Base-by-base conservation (phyloP, 2,797 vertebrate genomes). In the Luscinia luscinia region DNA sequence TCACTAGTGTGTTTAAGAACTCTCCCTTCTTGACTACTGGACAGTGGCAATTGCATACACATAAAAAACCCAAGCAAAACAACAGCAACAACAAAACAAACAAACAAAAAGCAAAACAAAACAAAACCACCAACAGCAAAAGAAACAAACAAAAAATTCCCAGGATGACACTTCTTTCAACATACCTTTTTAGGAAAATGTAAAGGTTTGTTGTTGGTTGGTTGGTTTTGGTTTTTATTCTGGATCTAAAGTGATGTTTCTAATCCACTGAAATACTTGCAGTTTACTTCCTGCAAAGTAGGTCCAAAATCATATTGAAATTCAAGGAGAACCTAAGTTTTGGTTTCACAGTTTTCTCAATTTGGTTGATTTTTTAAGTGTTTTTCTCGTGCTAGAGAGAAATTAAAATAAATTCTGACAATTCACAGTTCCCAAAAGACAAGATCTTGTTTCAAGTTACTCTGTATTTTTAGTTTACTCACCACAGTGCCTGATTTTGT, bases 391-490 rank as follows among this genome's bases (percentile, higher is more conserved):
- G 12, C 4, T 84, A 46, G 3, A 58, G 12, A 38, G 17, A 72
- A 61, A 84, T 78, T 57, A 68, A 84, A 78, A 90, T 49, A 80
- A 81, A 46, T 40, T 76, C 54, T 69, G n/a, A 72, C 15, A 83
- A 78, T 81, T 87, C 28, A 28, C 27, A 1, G 4, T 86, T 86
- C 89, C 49, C 19, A 57, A 45, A 86, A 57, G 26, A 48, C 28
- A 70, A 77, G 38, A 54, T 63, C 32, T 72, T 72, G 5, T 49
- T 86, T 89, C 63, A 34, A 88, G 28, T 84, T 49, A 38, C 11
- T 49, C 34, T 81, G 8, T 92, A 81, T 61, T 84, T 95, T 89
- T 67, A 86, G 45, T 81, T 95, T 78, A 24, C 24, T 84, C 54
- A 68, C 10, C 38, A 74, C 6, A 72, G 21, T 82, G 54, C 36